Conservation (phyloP, 2,797 vertebrate species). For the Atherinosoma microstoma region DNA sequence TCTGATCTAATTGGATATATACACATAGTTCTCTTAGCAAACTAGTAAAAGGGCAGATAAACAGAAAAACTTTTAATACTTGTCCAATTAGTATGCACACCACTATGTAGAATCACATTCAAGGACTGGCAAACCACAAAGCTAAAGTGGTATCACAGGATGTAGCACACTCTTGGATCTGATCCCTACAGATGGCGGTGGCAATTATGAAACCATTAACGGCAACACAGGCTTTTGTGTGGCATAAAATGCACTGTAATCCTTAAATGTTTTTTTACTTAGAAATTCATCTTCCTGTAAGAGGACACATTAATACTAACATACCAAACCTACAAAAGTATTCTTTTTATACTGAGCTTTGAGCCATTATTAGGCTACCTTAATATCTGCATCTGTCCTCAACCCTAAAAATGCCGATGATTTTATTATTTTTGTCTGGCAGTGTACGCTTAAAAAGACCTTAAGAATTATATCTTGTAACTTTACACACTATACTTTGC, state of each 20-base stretch:
- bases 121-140: slow-evolving; percentile 47
- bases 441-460: background rate
- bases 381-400: slow-evolving; percentile 18
- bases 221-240: slow-evolving; percentile 57
- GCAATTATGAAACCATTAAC: slow-evolving; percentile 62
- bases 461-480: background rate
- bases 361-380: slow-evolving; percentile 22
- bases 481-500: background rate
- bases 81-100: background rate
- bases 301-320: slow-evolving; percentile 53
- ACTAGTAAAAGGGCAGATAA: background rate
- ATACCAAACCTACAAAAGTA: background rate
- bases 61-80: background rate
- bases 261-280: slow-evolving; percentile 61
- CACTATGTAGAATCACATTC: slow-evolving; percentile 29
- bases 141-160: slow-evolving; percentile 67
- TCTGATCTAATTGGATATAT: background rate
- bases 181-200: slow-evolving; percentile 74
- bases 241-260: slow-evolving; percentile 65
- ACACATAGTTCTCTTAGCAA: no score
- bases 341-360: slow-evolving; percentile 28
- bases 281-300: slow-evolving; percentile 49
- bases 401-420: slow-evolving; percentile 10
- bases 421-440: background rate
- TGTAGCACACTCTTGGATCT: slow-evolving; percentile 68